Evolutionary conservation across 1,140 invertebrate species (phyloP).

Genomic region (Bathynomus jamesi): DNA sequence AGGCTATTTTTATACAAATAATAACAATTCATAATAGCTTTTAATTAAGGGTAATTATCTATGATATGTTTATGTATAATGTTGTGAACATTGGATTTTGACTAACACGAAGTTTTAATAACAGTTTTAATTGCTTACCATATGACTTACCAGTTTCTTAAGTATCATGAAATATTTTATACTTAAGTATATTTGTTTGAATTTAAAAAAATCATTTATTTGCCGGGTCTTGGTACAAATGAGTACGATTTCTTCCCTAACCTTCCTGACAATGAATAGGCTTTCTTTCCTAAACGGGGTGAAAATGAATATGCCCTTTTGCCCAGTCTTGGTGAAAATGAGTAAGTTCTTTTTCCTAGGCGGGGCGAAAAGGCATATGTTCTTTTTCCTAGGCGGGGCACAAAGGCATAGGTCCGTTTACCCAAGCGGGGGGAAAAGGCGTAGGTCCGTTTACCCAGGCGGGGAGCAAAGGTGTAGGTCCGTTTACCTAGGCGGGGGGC

Average conservation of each 20-base stretch:
- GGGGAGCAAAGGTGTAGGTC: not conserved
- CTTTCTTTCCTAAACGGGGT: not conserved
- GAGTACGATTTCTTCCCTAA: conserved; percentile 3
- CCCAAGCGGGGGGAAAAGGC: not conserved
- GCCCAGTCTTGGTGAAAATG: conserved; percentile 4
- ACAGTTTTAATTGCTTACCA: too few species aligned
- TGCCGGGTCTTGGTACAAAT: not conserved
- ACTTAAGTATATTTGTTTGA: too few species aligned
- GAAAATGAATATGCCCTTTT: conserved; percentile 2
- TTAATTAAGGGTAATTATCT: too few species aligned
- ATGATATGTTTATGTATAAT: too few species aligned
- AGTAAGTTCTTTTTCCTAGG: not conserved
- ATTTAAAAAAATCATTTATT: too few species aligned
- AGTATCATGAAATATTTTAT: too few species aligned
- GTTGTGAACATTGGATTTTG: too few species aligned
- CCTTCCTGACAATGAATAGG: not conserved
- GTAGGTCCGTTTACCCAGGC: not conserved
- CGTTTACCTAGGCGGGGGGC: conserved; percentile 1
- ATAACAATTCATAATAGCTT: too few species aligned
- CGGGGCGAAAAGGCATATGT: not conserved
- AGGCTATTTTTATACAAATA: too few species aligned
- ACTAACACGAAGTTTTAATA: too few species aligned
- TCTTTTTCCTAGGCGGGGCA: not conserved
- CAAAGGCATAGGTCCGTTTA: not conserved
- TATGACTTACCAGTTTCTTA: too few species aligned